phyloP scores from a whole-genome alignment of 2,888 invertebrate genomes.

The Cosmia trapezina region DNA sequence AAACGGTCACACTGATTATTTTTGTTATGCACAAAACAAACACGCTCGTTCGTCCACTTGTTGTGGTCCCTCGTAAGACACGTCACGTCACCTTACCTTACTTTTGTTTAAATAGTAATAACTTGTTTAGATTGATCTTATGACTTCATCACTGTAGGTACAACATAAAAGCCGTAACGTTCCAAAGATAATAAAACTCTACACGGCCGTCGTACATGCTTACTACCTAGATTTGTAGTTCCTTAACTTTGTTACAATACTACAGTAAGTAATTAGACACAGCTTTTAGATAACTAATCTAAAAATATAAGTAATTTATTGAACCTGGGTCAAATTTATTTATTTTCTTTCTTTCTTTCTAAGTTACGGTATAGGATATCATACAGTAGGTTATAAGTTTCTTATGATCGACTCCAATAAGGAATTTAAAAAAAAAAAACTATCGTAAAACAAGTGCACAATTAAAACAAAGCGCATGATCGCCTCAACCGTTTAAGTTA shows the following conservation, averaged over 20 bases:
- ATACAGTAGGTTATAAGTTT: background rate
- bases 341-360: too few relatives aligned
- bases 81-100: slow-evolving; percentile 9
- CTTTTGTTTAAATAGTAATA: slow-evolving; percentile 19
- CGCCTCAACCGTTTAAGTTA: slow-evolving; percentile 13
- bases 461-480: slow-evolving; percentile 6
- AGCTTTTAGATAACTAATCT: background rate
- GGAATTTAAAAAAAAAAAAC: background rate
- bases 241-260: slow-evolving; percentile 1
- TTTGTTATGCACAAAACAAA: slow-evolving; percentile 23
- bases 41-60: slow-evolving; percentile 2
- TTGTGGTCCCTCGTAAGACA: slow-evolving; percentile 3
- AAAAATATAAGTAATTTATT: background rate
- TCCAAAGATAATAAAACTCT: slow-evolving; percentile 12
- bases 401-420: background rate
- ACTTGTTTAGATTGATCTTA: slow-evolving; percentile 19
- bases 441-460: background rate
- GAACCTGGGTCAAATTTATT: too few relatives aligned
- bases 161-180: background rate
- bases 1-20: too few relatives aligned
- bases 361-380: background rate
- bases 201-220: background rate
- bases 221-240: background rate
- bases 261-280: background rate
- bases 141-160: slow-evolving; percentile 12